phyloP scores from a whole-genome alignment of 2,113 vertebrate genomes.

The Vanacampus margaritifer region DNA sequence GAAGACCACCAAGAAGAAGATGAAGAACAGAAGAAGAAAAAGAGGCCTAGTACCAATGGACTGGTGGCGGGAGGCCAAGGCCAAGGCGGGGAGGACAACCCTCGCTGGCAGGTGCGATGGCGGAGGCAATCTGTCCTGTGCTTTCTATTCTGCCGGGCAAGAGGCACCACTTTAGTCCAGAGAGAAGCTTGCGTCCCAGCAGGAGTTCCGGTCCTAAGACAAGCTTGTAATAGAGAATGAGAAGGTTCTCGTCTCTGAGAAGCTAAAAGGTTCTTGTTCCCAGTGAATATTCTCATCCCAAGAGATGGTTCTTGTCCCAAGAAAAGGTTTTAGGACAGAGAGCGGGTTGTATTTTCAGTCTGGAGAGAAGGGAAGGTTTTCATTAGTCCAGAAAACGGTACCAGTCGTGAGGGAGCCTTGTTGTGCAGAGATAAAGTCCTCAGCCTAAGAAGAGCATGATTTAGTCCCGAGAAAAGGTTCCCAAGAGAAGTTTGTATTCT shows the following conservation, averaged over 20 bases:
- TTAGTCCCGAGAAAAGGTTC: neutral
- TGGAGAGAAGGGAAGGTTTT: neutral
- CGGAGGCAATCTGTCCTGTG: neutral
- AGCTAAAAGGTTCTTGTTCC: no score
- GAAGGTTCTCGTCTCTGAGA: no score
- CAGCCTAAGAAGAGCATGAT: neutral
- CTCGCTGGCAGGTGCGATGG: conserved; percentile 80
- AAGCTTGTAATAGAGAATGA: neutral
- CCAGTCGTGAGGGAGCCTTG: no score
- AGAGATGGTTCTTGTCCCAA: neutral
- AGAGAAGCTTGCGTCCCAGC: neutral
- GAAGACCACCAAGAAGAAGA: conserved; percentile 77
- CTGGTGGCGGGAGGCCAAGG: neutral
- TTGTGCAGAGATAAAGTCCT: neutral
- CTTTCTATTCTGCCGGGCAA: neutral
- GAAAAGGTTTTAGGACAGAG: no score
- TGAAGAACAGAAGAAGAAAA: conserved; percentile 65
- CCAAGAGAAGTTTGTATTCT: no score
- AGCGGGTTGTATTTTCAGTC: no score
- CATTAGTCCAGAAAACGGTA: neutral
- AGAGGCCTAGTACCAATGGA: conserved; percentile 3
- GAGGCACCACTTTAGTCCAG: neutral
- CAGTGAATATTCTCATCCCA: neutral
- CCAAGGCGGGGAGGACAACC: conserved; percentile 24
- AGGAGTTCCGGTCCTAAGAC: neutral